Percentiles rank a stretch among this genome's conserved stretches.
These are phyloP conservation scores for Synergus japonicus DNA, from an alignment of 2,888 invertebrate genomes.

Conservation along the genomic window DNA sequence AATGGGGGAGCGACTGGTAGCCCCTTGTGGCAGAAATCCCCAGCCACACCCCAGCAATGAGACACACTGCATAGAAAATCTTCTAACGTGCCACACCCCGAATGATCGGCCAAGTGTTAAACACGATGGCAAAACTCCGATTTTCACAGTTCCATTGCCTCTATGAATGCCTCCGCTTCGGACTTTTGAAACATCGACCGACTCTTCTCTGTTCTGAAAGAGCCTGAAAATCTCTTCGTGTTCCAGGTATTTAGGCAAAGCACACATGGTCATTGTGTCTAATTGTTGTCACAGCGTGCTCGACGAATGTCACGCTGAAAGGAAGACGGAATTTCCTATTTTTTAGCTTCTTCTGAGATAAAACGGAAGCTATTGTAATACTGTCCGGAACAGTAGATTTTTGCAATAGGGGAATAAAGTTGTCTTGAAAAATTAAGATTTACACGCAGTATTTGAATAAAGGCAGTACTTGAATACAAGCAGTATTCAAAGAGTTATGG, in stretches of 20 bases:
- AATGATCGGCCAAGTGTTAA: constrained; percentile 31
- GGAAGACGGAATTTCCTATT: constrained; percentile 19
- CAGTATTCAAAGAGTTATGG: constrained; percentile 15
- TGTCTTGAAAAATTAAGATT: too few relatives aligned
- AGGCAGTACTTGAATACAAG: too few relatives aligned
- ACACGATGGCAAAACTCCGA: constrained; percentile 30
- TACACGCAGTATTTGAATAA: too few relatives aligned
- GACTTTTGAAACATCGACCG: constrained; percentile 11
- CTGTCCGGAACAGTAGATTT: constrained; percentile 16
- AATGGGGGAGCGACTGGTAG: not conserved
- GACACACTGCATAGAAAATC: constrained; percentile 28
- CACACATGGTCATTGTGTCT: constrained; percentile 34
- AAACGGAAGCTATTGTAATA: constrained; percentile 25
- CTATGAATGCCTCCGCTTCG: not conserved
- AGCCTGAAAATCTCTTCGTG: constrained; percentile 37
- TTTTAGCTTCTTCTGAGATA: not conserved
- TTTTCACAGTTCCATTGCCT: constrained; percentile 20
- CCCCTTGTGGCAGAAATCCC: constrained; percentile 7
- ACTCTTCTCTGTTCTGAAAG: constrained; percentile 13
- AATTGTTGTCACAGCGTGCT: constrained; percentile 39
- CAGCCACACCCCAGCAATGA: constrained; percentile 27
- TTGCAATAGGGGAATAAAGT: constrained; percentile 20
- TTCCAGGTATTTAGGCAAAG: constrained; percentile 55
- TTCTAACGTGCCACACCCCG: constrained; percentile 30
- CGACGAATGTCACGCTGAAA: not conserved